Conservation (phyloP, 2,113 vertebrate genomes). For the Megatriorchis doriae region DNA sequence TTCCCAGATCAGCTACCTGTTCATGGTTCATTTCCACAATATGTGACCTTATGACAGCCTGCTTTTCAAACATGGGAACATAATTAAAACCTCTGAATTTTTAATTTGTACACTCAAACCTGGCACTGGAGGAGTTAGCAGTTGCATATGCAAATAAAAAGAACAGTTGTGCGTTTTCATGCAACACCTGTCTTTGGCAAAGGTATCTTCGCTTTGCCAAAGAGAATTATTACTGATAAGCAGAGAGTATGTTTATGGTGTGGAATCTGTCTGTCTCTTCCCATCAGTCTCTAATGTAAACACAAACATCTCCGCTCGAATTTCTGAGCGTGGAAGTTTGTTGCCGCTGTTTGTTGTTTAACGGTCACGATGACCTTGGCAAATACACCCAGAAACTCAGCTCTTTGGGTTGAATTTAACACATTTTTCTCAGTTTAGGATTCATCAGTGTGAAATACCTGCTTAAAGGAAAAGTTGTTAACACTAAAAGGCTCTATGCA, state of each 20-base stretch:
- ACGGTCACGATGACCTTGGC: not conserved
- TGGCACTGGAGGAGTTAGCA: not conserved
- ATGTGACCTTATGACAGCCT: not conserved
- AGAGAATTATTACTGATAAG: not conserved
- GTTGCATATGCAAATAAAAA: not conserved
- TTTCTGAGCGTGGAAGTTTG: not conserved
- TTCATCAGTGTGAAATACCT: not conserved
- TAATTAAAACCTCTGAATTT: not conserved
- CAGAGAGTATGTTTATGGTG: not conserved
- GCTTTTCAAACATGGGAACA: not conserved
- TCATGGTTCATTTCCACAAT: not conserved
- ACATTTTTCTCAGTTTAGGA: not conserved
- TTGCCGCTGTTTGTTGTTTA: not conserved
- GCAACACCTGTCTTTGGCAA: not conserved
- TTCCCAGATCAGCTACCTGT: not conserved
- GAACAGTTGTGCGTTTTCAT: not conserved
- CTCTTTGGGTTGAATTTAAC: not conserved
- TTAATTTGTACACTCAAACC: not conserved
- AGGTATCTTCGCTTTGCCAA: not conserved
- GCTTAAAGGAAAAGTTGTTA: not conserved
- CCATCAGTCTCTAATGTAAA: not conserved
- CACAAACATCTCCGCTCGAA: not conserved
- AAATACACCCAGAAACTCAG: not conserved
- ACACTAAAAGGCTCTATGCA: not conserved
- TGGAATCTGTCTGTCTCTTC: not conserved